Evolutionary conservation across 2,888 invertebrate genomes (phyloP).

Genomic region (Xylota segnis): DNA sequence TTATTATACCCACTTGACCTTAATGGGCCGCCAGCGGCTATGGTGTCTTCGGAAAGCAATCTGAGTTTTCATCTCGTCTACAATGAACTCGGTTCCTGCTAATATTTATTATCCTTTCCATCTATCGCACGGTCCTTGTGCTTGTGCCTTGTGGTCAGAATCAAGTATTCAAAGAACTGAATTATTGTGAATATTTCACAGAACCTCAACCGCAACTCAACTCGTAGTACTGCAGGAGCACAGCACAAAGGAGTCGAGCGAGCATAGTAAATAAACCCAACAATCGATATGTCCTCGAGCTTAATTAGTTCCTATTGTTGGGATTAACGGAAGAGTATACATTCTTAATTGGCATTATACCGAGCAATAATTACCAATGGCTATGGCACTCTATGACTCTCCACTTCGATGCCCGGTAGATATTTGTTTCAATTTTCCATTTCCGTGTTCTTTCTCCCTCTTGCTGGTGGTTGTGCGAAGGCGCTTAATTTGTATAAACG

Average conservation of each 20-base stretch:
- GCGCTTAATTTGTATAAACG: constrained; percentile 51
- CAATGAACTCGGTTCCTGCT: not conserved
- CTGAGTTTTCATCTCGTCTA: not conserved
- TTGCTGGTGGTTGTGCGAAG: constrained; percentile 26
- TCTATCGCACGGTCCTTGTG: not conserved
- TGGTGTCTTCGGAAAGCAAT: constrained; percentile 16
- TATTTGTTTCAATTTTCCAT: constrained; percentile 67
- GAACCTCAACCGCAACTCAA: not conserved
- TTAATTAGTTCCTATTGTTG: constrained; percentile 60
- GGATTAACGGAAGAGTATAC: constrained; percentile 40
- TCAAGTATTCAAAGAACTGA: constrained; percentile 37
- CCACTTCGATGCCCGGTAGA: constrained; percentile 37
- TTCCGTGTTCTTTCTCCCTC: constrained; percentile 7
- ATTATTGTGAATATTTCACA: constrained; percentile 19
- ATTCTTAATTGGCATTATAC: constrained; percentile 50
- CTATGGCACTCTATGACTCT: constrained; percentile 30
- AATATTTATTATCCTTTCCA: constrained; percentile 7
- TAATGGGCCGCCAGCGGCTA: constrained; percentile 12
- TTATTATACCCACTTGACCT: constrained; percentile 22
- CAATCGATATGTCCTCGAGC: constrained; percentile 60
- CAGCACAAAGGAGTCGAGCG: not conserved
- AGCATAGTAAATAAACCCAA: constrained; percentile 19
- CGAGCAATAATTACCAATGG: constrained; percentile 51
- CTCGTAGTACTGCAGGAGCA: not conserved
- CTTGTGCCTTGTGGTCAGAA: constrained; percentile 8